phyloP scores from a whole-genome alignment of 92 coral and sea anemone species.

The Bergia puertoricense region DNA sequence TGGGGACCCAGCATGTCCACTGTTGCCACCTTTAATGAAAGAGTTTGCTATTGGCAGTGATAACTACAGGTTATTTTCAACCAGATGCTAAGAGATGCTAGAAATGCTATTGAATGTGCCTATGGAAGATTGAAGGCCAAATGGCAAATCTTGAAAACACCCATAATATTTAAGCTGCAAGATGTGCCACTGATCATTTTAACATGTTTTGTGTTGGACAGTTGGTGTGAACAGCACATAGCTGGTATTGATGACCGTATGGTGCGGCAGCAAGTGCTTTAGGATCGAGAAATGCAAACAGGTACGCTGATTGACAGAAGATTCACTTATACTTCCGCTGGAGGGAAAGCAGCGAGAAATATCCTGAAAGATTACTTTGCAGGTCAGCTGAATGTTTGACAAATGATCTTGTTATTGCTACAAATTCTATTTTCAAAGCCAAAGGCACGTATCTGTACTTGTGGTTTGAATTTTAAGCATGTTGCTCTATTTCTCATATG shows the following conservation, averaged over 20 bases:
- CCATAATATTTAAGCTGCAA: background rate
- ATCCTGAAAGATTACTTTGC: background rate
- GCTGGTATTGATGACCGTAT: slow-evolving; percentile 13
- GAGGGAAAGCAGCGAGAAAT: background rate
- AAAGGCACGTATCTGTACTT: too few relatives aligned
- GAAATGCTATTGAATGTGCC: slow-evolving; percentile 45
- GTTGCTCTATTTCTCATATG: too few relatives aligned
- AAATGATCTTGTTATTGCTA: too few relatives aligned
- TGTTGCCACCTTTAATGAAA: slow-evolving; percentile 38
- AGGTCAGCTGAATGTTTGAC: background rate
- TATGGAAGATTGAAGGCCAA: slow-evolving; percentile 41
- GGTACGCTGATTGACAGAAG: background rate
- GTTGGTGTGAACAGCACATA: slow-evolving; percentile 33
- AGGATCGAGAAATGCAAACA: background rate
- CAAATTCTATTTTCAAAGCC: too few relatives aligned
- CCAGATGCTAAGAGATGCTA: slow-evolving; percentile 34
- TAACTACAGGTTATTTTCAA: slow-evolving; percentile 40
- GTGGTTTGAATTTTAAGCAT: too few relatives aligned
- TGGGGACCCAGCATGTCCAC: slow-evolving; percentile 46
- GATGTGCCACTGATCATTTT: slow-evolving; percentile 26
- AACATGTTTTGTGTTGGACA: slow-evolving; percentile 34
- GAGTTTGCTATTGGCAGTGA: slow-evolving; percentile 26
- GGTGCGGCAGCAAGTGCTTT: slow-evolving; percentile 22
- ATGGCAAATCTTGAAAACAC: slow-evolving; percentile 39
- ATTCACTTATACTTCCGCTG: background rate